phyloP scores from a whole-genome alignment of 53 echinoderm and acorn worm genomes.

The Holothuria scabra region DNA sequence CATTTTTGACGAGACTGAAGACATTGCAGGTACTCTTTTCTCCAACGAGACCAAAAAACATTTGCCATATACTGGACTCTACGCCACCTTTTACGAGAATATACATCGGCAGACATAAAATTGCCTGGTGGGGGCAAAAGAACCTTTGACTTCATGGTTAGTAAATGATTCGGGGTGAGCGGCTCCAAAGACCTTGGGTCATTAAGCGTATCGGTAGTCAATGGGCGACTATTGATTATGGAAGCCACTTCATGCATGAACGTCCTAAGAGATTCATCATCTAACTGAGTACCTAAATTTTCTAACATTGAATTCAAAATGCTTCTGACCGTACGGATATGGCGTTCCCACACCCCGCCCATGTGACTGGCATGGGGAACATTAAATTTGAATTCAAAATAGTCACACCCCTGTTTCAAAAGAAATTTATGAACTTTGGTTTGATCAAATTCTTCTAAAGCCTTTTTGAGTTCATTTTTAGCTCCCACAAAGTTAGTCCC shows the following conservation, averaged over 20 bases:
- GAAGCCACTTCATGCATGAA: constrained; percentile 55
- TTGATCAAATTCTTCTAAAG: no score
- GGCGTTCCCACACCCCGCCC: constrained; percentile 81
- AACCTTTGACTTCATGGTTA: constrained; percentile 20
- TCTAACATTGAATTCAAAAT: constrained; percentile 55
- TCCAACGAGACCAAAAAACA: no score
- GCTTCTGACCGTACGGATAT: constrained; percentile 54
- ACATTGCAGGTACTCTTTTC: no score
- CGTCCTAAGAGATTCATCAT: constrained; percentile 60
- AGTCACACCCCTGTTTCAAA: no score
- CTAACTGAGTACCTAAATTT: constrained; percentile 56
- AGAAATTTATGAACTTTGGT: not conserved
- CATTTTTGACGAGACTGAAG: no score
- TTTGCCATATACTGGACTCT: no score
- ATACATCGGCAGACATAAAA: not conserved
- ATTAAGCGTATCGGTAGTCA: constrained; percentile 22
- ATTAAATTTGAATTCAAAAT: no score
- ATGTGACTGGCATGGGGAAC: constrained; percentile 54
- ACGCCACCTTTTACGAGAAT: no score
- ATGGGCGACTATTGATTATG: constrained; percentile 59
- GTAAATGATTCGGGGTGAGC: constrained; percentile 1
- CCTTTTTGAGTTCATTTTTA: no score
- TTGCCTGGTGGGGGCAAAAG: constrained; percentile 36
- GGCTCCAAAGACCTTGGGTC: not conserved
- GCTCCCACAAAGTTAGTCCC: constrained; percentile 29